Evolutionary conservation across 2,888 invertebrate species (phyloP).

Genomic region (Trisateles emortualis): DNA sequence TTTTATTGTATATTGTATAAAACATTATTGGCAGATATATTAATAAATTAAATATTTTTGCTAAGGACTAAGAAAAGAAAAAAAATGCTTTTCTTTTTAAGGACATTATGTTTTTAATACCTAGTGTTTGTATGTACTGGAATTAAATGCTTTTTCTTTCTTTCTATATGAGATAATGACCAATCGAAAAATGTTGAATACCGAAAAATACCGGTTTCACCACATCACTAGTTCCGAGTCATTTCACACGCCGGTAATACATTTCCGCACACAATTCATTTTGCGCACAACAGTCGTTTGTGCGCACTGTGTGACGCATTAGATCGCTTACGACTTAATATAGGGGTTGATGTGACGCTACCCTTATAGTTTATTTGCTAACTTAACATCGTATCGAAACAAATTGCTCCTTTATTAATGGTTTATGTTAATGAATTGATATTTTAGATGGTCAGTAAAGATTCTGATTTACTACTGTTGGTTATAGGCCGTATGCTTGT

Average conservation of each 20-base stretch:
- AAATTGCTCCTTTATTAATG: constrained; percentile 69
- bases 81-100: too few relatives aligned
- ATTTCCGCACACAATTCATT: constrained; percentile 69
- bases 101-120: too few relatives aligned
- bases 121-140: too few relatives aligned
- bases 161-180: too few relatives aligned
- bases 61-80: too few relatives aligned
- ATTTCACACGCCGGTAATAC: constrained; percentile 50
- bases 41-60: too few relatives aligned
- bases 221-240: constrained; percentile 47
- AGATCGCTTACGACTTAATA: constrained; percentile 33
- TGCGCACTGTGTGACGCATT: constrained; percentile 65
- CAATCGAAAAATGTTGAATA: not conserved
- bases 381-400: constrained; percentile 52
- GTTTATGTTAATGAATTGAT: constrained; percentile 71
- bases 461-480: too few relatives aligned
- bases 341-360: constrained; percentile 12
- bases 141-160: too few relatives aligned
- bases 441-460: too few relatives aligned
- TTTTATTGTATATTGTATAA: too few relatives aligned
- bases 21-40: too few relatives aligned
- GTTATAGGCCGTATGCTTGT: too few relatives aligned
- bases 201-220: not conserved
- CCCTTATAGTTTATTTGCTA: constrained; percentile 59
- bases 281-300: constrained; percentile 60